These are phyloP conservation scores for Eupelmus urozonus DNA, from an alignment of 2,888 invertebrate species.

Conservation along the genomic window DNA sequence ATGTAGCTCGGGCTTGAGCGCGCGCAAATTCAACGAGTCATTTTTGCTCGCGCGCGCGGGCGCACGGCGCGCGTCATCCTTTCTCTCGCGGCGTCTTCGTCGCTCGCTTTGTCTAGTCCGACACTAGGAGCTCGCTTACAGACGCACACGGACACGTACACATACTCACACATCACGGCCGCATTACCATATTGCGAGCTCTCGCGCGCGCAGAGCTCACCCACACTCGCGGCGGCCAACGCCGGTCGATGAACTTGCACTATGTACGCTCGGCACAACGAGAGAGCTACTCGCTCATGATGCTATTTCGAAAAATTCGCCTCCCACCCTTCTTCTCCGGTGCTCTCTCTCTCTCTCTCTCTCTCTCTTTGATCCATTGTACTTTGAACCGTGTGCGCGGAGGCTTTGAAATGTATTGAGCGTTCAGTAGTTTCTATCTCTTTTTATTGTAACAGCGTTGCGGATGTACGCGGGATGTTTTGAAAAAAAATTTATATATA, in stretches of 20 bases:
- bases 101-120: background rate
- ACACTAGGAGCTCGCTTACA: background rate
- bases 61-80: slow-evolving; percentile 20
- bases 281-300: background rate
- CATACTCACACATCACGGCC: background rate
- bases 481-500: too few species aligned
- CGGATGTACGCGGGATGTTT: too few species aligned
- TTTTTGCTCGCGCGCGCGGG: background rate
- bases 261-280: too few species aligned
- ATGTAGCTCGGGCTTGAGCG: too few species aligned
- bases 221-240: slow-evolving; percentile 50
- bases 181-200: slow-evolving; percentile 47
- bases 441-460: too few species aligned
- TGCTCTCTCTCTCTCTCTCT: background rate
- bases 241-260: slow-evolving; percentile 52
- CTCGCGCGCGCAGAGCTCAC: slow-evolving; percentile 33
- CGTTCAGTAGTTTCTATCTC: too few species aligned
- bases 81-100: slow-evolving; percentile 9
- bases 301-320: slow-evolving; percentile 19
- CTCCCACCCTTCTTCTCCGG: background rate
- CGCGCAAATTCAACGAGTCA: slow-evolving; percentile 19
- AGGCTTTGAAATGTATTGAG: too few species aligned
- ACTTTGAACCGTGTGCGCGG: background rate
- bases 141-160: background rate
- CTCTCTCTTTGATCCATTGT: background rate